Percentiles rank a stretch among this genome's conserved stretches.
Evolutionary conservation across 2,113 vertebrate genomes (phyloP).

Genomic region (Neolamprologus modestus): DNA sequence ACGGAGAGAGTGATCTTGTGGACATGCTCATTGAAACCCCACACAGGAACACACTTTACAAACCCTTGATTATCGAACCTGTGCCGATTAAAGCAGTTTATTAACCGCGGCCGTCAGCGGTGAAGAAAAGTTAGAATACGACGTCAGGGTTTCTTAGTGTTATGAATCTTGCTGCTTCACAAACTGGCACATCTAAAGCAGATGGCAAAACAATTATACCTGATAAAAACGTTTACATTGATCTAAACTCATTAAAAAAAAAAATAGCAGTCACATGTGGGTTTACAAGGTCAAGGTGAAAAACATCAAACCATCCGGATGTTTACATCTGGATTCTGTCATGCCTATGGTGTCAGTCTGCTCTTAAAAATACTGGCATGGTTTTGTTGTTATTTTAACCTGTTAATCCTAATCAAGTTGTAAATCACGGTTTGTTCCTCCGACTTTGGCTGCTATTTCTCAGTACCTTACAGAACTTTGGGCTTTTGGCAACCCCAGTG

Average conservation of each 20-base stretch:
- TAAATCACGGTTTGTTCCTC: rapidly evolving
- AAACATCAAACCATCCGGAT: neutral
- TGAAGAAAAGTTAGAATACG: neutral
- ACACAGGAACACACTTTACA: neutral
- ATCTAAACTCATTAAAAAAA: neutral
- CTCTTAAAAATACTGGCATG: neutral
- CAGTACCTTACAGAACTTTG: neutral
- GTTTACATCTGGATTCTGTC: neutral
- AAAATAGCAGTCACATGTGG: neutral
- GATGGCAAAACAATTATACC: neutral
- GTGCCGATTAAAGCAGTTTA: neutral
- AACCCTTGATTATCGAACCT: neutral
- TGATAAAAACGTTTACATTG: neutral
- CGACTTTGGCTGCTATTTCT: neutral
- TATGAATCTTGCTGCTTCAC: neutral
- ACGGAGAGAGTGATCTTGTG: neutral
- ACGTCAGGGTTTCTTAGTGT: neutral
- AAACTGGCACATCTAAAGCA: neutral
- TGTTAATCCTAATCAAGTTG: neutral
- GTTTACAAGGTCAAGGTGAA: neutral
- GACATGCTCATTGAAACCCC: neutral
- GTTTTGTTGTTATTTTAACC: neutral
- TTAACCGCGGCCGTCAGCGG: neutral
- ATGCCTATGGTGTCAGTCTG: neutral
- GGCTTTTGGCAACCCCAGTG: neutral